Conservation (phyloP, 2,797 vertebrate species). For the Crenuchus spilurus region DNA sequence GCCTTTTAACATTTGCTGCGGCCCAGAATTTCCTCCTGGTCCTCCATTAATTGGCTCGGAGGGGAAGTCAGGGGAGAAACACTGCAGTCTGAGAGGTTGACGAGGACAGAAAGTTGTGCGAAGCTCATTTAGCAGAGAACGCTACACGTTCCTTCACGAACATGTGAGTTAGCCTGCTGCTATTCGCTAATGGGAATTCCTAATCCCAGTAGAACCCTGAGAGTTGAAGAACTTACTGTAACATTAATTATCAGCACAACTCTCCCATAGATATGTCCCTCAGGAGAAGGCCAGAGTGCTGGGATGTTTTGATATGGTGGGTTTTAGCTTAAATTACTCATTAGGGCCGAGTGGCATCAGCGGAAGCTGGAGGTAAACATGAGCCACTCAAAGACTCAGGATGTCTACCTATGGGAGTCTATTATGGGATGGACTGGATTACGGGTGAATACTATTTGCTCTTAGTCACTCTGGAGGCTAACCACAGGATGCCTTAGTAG, state of each 20-base stretch:
- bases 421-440: constrained; percentile 41
- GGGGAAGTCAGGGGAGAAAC: constrained; percentile 68
- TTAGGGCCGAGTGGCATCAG: constrained; percentile 42
- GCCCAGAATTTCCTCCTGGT: constrained; percentile 72
- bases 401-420: constrained; percentile 36
- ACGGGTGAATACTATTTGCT: constrained; percentile 36
- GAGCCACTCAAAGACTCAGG: constrained; percentile 13
- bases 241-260: constrained; percentile 67
- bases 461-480: constrained; percentile 41
- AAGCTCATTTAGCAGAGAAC: constrained; percentile 71
- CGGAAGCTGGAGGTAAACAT: constrained; percentile 39
- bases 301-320: constrained; percentile 38
- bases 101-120: constrained; percentile 75
- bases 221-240: constrained; percentile 59
- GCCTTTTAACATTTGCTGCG: constrained; percentile 60
- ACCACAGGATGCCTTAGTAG: constrained; percentile 20
- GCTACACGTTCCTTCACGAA: constrained; percentile 56
- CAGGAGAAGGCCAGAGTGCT: constrained; percentile 22
- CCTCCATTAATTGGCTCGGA: constrained; percentile 78
- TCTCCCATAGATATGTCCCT: constrained; percentile 48
- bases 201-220: constrained; percentile 58
- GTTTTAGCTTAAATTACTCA: constrained; percentile 49
- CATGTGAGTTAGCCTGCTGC: constrained; percentile 56
- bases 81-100: constrained; percentile 75
- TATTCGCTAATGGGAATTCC: constrained; percentile 73